These are phyloP conservation scores for Gobius niger DNA, from an alignment of 2,113 vertebrate species.

Conservation along the genomic window DNA sequence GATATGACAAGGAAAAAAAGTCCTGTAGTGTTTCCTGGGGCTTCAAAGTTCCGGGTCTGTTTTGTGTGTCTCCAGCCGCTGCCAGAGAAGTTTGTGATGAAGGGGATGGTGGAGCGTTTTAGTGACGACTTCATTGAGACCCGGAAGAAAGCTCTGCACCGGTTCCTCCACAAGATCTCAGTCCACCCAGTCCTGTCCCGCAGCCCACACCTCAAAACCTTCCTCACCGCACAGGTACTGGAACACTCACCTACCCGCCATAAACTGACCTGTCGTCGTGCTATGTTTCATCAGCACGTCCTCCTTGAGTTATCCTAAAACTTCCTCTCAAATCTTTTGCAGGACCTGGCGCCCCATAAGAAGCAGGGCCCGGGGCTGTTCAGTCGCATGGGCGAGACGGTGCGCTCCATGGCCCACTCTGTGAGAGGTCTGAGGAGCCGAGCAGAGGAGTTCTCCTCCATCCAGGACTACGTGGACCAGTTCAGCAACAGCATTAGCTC, in stretches of 20 bases:
- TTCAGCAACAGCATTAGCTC: slow-evolving; percentile 88
- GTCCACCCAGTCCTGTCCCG: slow-evolving; percentile 92
- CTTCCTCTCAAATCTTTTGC: neutral
- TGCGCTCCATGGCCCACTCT: slow-evolving; percentile 85
- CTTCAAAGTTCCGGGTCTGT: neutral
- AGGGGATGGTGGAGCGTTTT: slow-evolving; percentile 95
- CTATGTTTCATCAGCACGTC: too few species aligned
- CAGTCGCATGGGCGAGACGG: slow-evolving; percentile 89
- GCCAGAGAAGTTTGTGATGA: slow-evolving; percentile 97
- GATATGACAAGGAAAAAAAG: too few species aligned
- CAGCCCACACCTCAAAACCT: slow-evolving; percentile 89
- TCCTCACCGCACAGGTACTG: slow-evolving; percentile 86
- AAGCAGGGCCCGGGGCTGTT: slow-evolving; percentile 89
- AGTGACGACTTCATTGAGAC: slow-evolving; percentile 94
- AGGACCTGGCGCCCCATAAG: slow-evolving; percentile 88
- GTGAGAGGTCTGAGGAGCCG: slow-evolving; percentile 86
- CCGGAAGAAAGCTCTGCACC: slow-evolving; percentile 87
- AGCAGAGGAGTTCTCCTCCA: slow-evolving; percentile 84
- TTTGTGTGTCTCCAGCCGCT: slow-evolving; percentile 79
- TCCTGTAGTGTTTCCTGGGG: too few species aligned
- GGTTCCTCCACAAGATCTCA: slow-evolving; percentile 88
- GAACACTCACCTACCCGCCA: too few species aligned
- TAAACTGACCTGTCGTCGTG: too few species aligned
- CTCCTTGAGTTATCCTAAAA: too few species aligned
- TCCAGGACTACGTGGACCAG: slow-evolving; percentile 85